Evolutionary conservation across 2,113 vertebrate genomes (phyloP).

Genomic region (Scalopus aquaticus): DNA sequence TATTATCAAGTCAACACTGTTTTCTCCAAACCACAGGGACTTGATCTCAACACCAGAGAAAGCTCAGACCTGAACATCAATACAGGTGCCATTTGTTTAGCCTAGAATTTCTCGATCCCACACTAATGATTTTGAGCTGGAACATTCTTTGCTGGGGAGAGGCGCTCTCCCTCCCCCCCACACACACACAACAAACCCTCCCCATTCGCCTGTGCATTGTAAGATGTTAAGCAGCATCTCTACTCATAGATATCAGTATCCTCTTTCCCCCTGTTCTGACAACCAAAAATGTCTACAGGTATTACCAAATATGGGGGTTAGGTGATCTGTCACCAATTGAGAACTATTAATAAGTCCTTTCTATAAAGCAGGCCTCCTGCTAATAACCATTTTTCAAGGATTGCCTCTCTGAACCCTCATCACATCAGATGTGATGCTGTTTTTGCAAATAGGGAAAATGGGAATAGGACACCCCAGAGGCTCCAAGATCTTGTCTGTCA

Average conservation of each 20-base stretch:
- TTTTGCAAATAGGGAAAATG: constrained; percentile 13
- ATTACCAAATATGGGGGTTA: background rate
- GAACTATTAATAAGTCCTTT: background rate
- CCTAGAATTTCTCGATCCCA: background rate
- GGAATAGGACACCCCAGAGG: background rate
- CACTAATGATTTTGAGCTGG: background rate
- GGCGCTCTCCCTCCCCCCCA: background rate
- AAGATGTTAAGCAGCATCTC: background rate
- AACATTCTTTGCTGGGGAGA: background rate
- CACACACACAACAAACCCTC: background rate
- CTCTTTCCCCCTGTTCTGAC: background rate
- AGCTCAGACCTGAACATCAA: background rate
- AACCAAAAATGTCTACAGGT: constrained; percentile 31
- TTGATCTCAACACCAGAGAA: background rate
- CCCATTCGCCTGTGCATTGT: background rate
- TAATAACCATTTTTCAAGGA: background rate
- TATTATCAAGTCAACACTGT: constrained; percentile 19
- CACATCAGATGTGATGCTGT: background rate
- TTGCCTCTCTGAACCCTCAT: background rate
- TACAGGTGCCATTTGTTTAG: background rate
- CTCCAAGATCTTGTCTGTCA: background rate
- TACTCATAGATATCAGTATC: background rate
- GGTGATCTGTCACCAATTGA: background rate
- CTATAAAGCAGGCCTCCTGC: background rate
- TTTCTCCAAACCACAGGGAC: background rate